A percentile compares a stretch with the other conserved stretches of the same genome.
These are phyloP conservation scores for Thaumatotibia leucotreta DNA, from an alignment of 1,140 invertebrate genomes.

Conservation along the genomic window DNA sequence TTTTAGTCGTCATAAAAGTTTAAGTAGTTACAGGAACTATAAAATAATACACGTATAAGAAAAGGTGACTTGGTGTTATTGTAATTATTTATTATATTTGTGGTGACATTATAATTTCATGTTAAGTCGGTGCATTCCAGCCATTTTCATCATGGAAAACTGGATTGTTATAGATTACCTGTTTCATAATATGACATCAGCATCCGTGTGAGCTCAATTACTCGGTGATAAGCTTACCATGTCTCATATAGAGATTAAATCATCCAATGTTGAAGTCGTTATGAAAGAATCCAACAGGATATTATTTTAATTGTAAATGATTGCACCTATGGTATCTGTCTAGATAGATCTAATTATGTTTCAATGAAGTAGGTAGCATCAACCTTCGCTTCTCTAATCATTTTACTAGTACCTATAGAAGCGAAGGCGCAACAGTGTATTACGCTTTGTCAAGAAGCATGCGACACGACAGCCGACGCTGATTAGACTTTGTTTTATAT, in stretches of 20 bases:
- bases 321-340: not conserved
- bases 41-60: no score
- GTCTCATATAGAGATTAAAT: constrained; percentile 7
- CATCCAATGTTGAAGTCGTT: not conserved
- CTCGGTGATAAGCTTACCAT: not conserved
- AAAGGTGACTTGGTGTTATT: not conserved
- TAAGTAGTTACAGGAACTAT: not conserved
- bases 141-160: not conserved
- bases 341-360: not conserved
- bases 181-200: constrained; percentile 8
- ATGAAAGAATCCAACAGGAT: not conserved
- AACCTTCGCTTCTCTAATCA: not conserved
- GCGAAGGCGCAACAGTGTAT: no score
- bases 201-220: constrained; percentile 7
- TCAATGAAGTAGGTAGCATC: not conserved
- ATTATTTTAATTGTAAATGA: not conserved
- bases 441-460: no score
- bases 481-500: no score
- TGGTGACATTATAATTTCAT: no score
- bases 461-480: no score
- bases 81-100: not conserved
- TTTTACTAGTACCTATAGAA: no score
- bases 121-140: not conserved
- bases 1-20: not conserved
- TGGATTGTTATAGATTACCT: not conserved